Evolutionary conservation across 1,140 invertebrate species (phyloP), one percentile per base, ranked within the genome.

Genomic region (Euura lappo): DNA sequence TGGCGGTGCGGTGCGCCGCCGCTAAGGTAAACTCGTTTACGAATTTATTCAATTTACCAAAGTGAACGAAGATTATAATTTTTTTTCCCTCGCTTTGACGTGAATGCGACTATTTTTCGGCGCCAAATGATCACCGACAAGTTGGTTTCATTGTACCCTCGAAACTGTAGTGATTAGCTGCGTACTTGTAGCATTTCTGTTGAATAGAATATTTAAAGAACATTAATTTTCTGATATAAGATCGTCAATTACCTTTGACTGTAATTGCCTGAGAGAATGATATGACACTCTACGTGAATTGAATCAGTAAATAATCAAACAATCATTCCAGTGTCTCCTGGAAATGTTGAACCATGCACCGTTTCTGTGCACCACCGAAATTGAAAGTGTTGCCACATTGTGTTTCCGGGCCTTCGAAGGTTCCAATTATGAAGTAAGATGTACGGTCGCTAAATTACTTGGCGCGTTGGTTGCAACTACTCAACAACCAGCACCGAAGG

Each of bases 381-480:
- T 98, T 72, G 97, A 99, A 84, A 97, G 93, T 78, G 89, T 98
- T 67, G 93, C 95, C 6, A 95, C 96, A 6, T 85, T 98, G 5
- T 98, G 96, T 84, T 96, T 98, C 79, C 91, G 97, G 74, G 93
- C 96, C 65, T 94, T 99, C 75, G 97, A 99, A 84, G 95, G 95
- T 3, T 97, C 97, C 5, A 98, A 96, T 87, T 98, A 98, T 87
- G 96, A 99, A 89, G 96, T 97, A 2, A 89, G 97, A 79, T 97
- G 96, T 87, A 91, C 95, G 2, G 94, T 99, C 65, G 96, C 98
- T 4, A 94, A 96, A 85, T 89, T 99, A 10, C 86, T 99, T 11
- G 98, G 98, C 3, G 91, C 93, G 64, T 85, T 98, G 1, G 92
- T 96, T 73, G 96, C 96, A 7, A 93, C 93, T 77, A 97, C 97